A percentile compares a stretch with the other conserved stretches of the same genome.
phyloP scores from a whole-genome alignment of 2,113 vertebrate genomes.

The Heloderma charlesbogerti region DNA sequence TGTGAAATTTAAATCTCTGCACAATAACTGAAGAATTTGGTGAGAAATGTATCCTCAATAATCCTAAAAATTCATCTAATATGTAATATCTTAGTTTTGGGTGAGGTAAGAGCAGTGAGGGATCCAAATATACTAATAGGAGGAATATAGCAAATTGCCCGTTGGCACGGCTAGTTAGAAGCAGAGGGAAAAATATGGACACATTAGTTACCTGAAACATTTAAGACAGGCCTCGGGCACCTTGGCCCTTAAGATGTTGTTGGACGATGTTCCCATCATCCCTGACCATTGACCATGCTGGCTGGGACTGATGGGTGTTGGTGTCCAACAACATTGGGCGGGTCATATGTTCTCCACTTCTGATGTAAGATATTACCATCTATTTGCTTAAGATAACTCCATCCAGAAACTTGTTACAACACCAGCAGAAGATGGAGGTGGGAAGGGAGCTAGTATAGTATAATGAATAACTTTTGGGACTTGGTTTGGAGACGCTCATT shows the following conservation, averaged over 20 bases:
- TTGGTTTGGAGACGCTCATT: not conserved
- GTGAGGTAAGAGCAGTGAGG: no score
- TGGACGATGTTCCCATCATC: no score
- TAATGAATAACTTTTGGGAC: not conserved
- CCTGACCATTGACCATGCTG: no score
- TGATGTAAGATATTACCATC: not conserved
- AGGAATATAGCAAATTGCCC: not conserved
- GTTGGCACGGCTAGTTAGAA: not conserved
- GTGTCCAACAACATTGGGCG: no score
- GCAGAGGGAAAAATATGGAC: not conserved
- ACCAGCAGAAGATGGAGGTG: not conserved
- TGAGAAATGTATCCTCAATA: no score
- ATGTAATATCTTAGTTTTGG: no score
- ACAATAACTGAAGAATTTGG: no score
- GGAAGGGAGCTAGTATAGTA: not conserved
- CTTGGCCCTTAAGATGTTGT: no score
- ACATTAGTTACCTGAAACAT: not conserved
- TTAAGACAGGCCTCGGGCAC: not conserved
- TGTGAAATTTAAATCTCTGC: no score
- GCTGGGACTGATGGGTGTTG: no score
- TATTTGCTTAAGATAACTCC: not conserved
- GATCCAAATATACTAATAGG: not conserved
- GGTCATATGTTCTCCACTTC: no score
- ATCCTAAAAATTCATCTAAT: no score
- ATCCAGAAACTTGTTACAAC: not conserved